These are phyloP conservation scores for Pterostichus niger DNA, from an alignment of 2,888 invertebrate species.

Conservation along the genomic window DNA sequence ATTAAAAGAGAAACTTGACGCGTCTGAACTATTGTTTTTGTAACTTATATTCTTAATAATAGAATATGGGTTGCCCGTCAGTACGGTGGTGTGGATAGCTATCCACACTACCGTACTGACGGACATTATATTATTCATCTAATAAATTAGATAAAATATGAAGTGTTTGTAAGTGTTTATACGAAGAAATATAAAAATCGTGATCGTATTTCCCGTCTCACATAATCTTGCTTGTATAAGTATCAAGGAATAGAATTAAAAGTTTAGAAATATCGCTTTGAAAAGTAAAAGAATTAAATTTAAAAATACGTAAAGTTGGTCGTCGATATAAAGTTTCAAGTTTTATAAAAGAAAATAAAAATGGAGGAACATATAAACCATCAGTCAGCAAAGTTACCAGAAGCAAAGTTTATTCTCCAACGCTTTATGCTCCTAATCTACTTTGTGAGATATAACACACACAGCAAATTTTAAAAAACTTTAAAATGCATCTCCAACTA, in stretches of 20 bases:
- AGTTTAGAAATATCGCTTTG: conserved; percentile 51
- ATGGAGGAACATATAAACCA: conserved; percentile 50
- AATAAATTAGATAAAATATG: too few species aligned
- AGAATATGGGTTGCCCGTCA: too few species aligned
- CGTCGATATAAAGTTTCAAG: conserved; percentile 58
- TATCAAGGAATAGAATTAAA: conserved; percentile 44
- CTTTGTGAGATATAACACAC: conserved; percentile 43
- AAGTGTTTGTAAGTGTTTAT: too few species aligned
- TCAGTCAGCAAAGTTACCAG: conserved; percentile 51
- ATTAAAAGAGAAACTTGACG: too few species aligned
- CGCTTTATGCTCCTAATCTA: conserved; percentile 47
- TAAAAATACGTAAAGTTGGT: conserved; percentile 54
- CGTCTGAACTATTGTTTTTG: too few species aligned
- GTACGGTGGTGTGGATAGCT: too few species aligned
- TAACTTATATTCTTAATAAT: too few species aligned
- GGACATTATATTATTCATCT: too few species aligned
- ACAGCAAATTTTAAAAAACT: conserved; percentile 38
- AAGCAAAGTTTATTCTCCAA: conserved; percentile 41
- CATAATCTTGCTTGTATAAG: too few species aligned
- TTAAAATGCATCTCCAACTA: conserved; percentile 44
- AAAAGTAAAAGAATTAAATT: conserved; percentile 57
- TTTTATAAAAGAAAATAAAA: conserved; percentile 44
- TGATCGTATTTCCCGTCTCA: too few species aligned
- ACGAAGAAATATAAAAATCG: too few species aligned
- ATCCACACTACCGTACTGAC: too few species aligned